Conservation (phyloP, 2,888 invertebrate species). For the Troilus luridus region DNA sequence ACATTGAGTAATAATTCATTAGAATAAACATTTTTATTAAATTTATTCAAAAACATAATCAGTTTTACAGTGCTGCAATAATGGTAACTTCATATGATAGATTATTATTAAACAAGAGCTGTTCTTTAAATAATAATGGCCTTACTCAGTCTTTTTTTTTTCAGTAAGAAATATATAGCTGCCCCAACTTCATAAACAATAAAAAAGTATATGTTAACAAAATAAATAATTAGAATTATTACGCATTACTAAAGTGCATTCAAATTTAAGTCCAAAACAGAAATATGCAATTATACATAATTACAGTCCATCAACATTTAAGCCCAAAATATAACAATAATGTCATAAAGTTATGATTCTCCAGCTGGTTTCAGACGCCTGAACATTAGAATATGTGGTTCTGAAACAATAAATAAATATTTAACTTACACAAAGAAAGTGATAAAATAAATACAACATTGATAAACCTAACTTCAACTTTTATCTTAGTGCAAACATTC, state of each 20-base stretch:
- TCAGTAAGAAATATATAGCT: neutral
- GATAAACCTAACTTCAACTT: too few relatives aligned
- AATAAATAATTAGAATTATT: neutral
- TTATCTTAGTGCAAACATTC: neutral
- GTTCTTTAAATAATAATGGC: neutral
- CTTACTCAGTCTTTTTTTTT: neutral
- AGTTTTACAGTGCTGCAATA: neutral
- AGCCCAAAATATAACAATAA: neutral
- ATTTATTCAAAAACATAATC: neutral
- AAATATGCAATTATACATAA: neutral
- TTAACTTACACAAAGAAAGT: neutral
- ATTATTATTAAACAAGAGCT: neutral
- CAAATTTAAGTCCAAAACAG: neutral
- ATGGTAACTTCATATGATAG: neutral
- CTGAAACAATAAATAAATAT: constrained; percentile 32
- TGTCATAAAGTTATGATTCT: neutral
- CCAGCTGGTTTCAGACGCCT: constrained; percentile 41
- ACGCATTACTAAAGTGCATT: neutral
- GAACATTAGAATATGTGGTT: constrained; percentile 56
- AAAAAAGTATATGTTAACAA: neutral
- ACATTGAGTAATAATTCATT: too few relatives aligned
- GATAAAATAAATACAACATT: neutral
- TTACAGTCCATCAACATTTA: neutral
- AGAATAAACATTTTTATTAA: neutral
- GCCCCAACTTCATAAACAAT: neutral